These are phyloP conservation scores for Oncorhynchus gorbuscha DNA, from an alignment of 2,113 vertebrate species.

Conservation along the genomic window DNA sequence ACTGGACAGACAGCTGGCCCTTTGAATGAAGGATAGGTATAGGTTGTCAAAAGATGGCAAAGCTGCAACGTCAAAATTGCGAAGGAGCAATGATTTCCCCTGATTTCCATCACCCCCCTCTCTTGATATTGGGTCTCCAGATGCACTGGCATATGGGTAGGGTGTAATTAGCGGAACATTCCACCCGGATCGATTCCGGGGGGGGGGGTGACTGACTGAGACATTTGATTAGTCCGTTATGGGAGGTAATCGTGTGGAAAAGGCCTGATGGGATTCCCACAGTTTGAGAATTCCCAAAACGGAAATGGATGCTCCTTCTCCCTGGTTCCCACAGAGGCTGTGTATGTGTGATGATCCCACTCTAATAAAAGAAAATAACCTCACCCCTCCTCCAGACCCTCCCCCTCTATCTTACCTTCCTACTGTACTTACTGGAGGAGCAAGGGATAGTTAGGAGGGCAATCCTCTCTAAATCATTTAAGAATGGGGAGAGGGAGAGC, in stretches of 20 bases:
- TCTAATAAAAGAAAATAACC: neutral
- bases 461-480: too few relatives aligned
- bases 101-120: neutral
- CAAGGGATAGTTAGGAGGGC: too few relatives aligned
- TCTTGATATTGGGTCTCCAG: conserved; percentile 3
- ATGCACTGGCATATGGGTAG: neutral
- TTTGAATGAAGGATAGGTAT: too few relatives aligned
- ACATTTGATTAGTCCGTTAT: neutral
- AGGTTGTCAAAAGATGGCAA: too few relatives aligned
- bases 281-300: neutral
- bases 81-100: too few relatives aligned
- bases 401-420: neutral
- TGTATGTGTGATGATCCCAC: neutral
- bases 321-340: neutral
- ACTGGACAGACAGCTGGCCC: too few relatives aligned
- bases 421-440: neutral
- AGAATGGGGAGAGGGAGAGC: too few relatives aligned
- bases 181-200: neutral
- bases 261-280: neutral
- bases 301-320: neutral
- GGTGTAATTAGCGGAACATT: neutral
- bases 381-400: neutral
- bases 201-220: neutral
- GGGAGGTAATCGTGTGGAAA: too few relatives aligned
- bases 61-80: too few relatives aligned